Percentiles rank a stretch among this genome's conserved stretches.
Evolutionary conservation across 2,113 vertebrate genomes (phyloP).

Genomic region (Paracanthobrama guichenoti): DNA sequence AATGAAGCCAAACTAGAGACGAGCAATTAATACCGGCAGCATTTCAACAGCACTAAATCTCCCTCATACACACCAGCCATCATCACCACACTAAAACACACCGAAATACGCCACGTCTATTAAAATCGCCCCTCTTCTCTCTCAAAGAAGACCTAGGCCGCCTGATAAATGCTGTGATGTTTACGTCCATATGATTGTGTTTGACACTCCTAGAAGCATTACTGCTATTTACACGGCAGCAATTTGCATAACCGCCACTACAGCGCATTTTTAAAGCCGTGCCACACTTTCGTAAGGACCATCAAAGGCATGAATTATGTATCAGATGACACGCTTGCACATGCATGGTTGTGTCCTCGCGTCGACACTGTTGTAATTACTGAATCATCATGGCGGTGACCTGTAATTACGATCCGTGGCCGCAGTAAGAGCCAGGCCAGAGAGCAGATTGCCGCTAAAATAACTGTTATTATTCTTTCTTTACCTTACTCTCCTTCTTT

Average conservation of each 20-base stretch:
- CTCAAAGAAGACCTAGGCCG: background rate
- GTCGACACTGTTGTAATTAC: slow-evolving; percentile 70
- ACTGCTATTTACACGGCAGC: background rate
- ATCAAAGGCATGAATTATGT: slow-evolving; percentile 18
- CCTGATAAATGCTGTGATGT: background rate
- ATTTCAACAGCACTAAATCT: slow-evolving; percentile 13
- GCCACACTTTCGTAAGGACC: slow-evolving; percentile 6
- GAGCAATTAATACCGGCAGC: slow-evolving; percentile 77
- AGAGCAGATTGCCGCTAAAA: slow-evolving; percentile 60
- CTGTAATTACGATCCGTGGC: slow-evolving; percentile 74
- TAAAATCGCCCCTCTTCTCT: background rate
- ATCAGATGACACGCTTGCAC: background rate
- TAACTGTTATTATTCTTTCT: slow-evolving; percentile 75
- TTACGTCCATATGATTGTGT: background rate
- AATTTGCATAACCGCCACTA: slow-evolving; percentile 1
- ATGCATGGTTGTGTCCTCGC: background rate
- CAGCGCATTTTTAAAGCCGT: background rate
- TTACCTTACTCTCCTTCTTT: background rate
- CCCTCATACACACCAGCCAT: slow-evolving; percentile 37
- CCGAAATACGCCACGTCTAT: slow-evolving; percentile 26
- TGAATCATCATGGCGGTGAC: slow-evolving; percentile 70
- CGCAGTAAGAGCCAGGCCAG: slow-evolving; percentile 64
- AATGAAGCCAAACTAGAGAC: slow-evolving; percentile 80
- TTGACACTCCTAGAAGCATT: background rate
- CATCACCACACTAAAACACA: slow-evolving; percentile 30